These are phyloP conservation scores for Macaria notata DNA, from an alignment of 2,888 invertebrate species.

Conservation along the genomic window DNA sequence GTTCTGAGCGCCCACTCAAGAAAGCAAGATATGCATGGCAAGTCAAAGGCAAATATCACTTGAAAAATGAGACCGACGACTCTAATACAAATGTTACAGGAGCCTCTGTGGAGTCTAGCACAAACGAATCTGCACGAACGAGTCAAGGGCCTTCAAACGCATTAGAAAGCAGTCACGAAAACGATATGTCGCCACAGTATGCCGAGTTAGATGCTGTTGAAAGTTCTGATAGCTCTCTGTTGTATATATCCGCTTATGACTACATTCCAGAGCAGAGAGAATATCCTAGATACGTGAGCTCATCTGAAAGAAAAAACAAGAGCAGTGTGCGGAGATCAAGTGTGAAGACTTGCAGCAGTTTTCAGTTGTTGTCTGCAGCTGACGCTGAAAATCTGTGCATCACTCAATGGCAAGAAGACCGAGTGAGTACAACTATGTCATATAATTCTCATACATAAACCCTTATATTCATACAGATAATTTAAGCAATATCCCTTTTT, in stretches of 20 bases:
- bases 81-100: conserved; percentile 25
- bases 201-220: conserved; percentile 58
- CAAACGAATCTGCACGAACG: conserved; percentile 1
- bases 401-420: conserved; percentile 85
- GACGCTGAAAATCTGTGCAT: conserved; percentile 66
- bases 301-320: conserved; percentile 41
- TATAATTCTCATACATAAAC: background rate
- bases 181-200: conserved; percentile 65
- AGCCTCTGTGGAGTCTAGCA: conserved; percentile 5
- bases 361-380: conserved; percentile 46
- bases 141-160: conserved; percentile 4
- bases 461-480: background rate
- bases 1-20: conserved; percentile 83
- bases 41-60: conserved; percentile 85
- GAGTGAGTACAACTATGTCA: conserved; percentile 56
- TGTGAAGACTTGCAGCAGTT: background rate
- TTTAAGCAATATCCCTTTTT: too few species aligned
- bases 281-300: conserved; percentile 62
- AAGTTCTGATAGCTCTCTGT: conserved; percentile 46
- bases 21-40: conserved; percentile 86
- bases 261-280: conserved; percentile 46
- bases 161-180: conserved; percentile 43
- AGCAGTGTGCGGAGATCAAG: conserved; percentile 15
- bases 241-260: conserved; percentile 50
- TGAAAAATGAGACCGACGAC: conserved; percentile 68